Conservation (phyloP, 1,140 invertebrate genomes). For the Olivierus martensii region DNA sequence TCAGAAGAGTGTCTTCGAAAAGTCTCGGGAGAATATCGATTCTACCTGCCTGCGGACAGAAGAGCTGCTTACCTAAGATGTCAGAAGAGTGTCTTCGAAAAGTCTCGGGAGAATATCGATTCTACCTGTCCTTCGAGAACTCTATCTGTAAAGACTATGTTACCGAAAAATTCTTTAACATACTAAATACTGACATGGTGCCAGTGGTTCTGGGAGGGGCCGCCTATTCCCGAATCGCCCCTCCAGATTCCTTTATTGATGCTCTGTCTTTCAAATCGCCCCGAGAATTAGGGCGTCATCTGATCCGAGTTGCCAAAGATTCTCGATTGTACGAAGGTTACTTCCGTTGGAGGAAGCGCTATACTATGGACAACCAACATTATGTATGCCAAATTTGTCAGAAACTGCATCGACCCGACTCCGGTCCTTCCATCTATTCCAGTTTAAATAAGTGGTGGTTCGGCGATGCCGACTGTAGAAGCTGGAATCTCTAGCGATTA, state of each 20-base stretch:
- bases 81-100: slow-evolving; percentile 21
- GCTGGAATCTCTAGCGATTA: slow-evolving; percentile 3
- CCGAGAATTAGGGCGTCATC: slow-evolving; percentile 21
- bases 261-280: slow-evolving; percentile 23
- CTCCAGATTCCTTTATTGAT: slow-evolving; percentile 31
- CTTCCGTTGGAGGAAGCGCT: slow-evolving; percentile 25
- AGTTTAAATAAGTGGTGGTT: slow-evolving; percentile 17
- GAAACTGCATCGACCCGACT: slow-evolving; percentile 5
- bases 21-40: slow-evolving; percentile 24
- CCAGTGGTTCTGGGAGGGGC: slow-evolving; percentile 29
- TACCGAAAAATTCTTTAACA: slow-evolving; percentile 31
- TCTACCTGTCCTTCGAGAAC: slow-evolving; percentile 29
- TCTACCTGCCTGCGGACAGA: slow-evolving; percentile 35
- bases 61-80: slow-evolving; percentile 12
- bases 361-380: slow-evolving; percentile 4
- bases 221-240: slow-evolving; percentile 26
- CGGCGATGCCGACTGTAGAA: slow-evolving; percentile 7
- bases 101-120: slow-evolving; percentile 24
- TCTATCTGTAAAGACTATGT: slow-evolving; percentile 31
- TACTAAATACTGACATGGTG: slow-evolving; percentile 24
- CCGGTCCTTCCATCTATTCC: neutral
- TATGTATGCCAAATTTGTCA: slow-evolving; percentile 13
- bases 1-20: slow-evolving; percentile 21
- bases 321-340: slow-evolving; percentile 24
- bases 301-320: slow-evolving; percentile 21